Evolutionary conservation across 1,140 invertebrate species (phyloP).

Genomic region (Caerostris extrusa): DNA sequence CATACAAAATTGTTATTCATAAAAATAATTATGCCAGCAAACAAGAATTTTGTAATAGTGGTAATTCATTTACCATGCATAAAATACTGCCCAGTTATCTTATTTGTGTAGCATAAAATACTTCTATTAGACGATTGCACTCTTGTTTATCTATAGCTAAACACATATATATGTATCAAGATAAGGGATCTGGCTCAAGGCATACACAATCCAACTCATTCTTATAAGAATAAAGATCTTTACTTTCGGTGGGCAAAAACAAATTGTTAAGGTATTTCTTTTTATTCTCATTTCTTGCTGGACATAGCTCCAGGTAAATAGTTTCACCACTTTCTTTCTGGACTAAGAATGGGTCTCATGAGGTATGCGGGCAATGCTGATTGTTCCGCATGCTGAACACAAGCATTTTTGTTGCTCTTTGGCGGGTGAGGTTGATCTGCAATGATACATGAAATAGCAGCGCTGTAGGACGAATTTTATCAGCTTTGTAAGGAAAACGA

Average conservation of each 20-base stretch:
- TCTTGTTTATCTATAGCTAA: no score
- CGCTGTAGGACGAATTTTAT: not conserved
- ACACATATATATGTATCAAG: not conserved
- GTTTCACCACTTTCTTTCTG: not conserved
- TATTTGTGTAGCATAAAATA: no score
- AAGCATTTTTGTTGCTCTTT: not conserved
- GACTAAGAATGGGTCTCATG: conserved; percentile 1
- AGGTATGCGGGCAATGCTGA: conserved; percentile 37
- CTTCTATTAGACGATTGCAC: no score
- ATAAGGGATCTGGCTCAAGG: not conserved
- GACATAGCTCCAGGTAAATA: conserved; percentile 28
- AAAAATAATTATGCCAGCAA: no score
- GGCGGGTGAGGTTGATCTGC: not conserved
- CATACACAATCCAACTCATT: not conserved
- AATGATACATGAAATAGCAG: not conserved
- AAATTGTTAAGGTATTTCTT: not conserved
- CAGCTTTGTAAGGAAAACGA: not conserved
- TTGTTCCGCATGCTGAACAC: conserved; percentile 32
- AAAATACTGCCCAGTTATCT: no score
- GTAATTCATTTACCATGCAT: no score
- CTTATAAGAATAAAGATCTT: not conserved
- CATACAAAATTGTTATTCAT: no score
- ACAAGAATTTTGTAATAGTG: no score
- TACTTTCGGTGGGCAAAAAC: not conserved
- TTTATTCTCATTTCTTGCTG: not conserved